Conservation (phyloP, 2,888 invertebrate species). For the Achlya flavicornis region DNA sequence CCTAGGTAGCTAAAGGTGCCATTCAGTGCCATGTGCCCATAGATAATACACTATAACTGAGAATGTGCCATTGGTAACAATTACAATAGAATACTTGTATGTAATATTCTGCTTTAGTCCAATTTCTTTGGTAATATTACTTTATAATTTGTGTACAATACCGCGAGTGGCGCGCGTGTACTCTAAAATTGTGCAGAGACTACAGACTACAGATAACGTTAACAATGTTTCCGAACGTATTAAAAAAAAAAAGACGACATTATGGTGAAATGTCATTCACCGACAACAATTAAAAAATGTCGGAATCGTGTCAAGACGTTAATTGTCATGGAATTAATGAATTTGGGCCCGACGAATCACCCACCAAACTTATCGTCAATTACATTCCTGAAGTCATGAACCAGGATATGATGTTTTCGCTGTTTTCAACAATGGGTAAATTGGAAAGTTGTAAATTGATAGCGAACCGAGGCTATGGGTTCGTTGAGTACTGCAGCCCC, state of each 20-base stretch:
- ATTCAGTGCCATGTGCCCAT: no score
- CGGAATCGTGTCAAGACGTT: constrained; percentile 85
- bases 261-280: constrained; percentile 79
- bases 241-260: constrained; percentile 56
- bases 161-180: no score
- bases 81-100: no score
- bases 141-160: no score
- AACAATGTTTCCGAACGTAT: constrained; percentile 56
- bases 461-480: constrained; percentile 83
- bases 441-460: constrained; percentile 84
- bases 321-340: constrained; percentile 84
- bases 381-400: constrained; percentile 85
- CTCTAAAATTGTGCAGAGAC: no score
- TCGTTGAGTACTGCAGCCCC: constrained; percentile 80
- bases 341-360: constrained; percentile 82
- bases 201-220: background rate
- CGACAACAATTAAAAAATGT: constrained; percentile 85
- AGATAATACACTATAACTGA: no score
- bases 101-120: no score
- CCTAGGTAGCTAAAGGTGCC: no score
- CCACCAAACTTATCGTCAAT: constrained; percentile 84
- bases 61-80: no score
- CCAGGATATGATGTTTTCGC: constrained; percentile 83
- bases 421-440: constrained; percentile 84
- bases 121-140: no score